Evolutionary conservation across 2,113 vertebrate genomes (phyloP).

Genomic region (Crotophaga sulcirostris): DNA sequence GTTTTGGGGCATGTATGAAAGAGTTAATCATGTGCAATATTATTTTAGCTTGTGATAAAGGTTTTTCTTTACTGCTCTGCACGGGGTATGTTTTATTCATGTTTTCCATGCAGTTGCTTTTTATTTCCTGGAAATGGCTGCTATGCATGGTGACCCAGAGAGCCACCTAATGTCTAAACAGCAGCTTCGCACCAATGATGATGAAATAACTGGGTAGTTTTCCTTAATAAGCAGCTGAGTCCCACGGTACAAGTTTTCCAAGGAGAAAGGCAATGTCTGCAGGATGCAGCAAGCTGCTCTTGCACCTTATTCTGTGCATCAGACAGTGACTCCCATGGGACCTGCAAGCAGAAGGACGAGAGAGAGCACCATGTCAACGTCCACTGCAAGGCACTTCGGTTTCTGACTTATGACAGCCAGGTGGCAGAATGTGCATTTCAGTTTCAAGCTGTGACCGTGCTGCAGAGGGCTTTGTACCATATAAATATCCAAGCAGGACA

Average conservation of each 20-base stretch:
- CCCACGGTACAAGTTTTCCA: neutral
- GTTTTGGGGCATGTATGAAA: neutral
- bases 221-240: neutral
- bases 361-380: neutral
- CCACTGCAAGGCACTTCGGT: fast-evolving
- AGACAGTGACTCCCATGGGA: neutral
- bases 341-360: fast-evolving
- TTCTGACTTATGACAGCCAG: neutral
- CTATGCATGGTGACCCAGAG: neutral
- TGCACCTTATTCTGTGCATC: neutral
- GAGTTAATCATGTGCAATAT: neutral
- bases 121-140: neutral
- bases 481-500: neutral
- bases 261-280: neutral
- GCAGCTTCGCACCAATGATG: neutral
- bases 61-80: neutral
- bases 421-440: neutral
- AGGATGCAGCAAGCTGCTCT: neutral
- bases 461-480: neutral
- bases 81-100: neutral
- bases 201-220: neutral
- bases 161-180: neutral
- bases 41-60: neutral
- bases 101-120: neutral
- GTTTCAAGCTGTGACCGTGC: neutral